Base-by-base conservation (phyloP, 2,888 invertebrate species). In the Strigamia transsilvanica region DNA sequence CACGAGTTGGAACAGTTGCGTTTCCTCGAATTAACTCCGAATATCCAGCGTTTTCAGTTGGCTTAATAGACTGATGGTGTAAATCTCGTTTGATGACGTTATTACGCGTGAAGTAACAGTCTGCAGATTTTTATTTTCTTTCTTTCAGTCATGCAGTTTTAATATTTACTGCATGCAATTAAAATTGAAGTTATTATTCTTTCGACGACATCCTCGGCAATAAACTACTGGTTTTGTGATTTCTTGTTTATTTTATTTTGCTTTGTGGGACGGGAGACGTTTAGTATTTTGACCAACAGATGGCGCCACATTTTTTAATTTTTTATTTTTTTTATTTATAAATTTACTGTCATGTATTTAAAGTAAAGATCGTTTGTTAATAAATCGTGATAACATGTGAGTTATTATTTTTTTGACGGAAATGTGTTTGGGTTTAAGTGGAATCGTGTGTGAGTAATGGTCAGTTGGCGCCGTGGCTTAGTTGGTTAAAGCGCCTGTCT, bases 1-100 rank as follows among this genome's bases (percentile, higher is more conserved):
- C 73, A 73, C 12, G 73, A 73, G 73, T 73, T 73, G 73, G 73
- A 73, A 4, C 73, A 73, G n/a, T 73, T 73, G n/a, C 73, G 73
- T 2, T 73, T 73, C 32, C 73, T 73, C 23, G 73, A 73, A 73
- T 27, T 73, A 1, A 73, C 73, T 73, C 73, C 73, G 9, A 73
- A 73, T 32, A 12, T 73, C 32, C 73, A 73, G 10, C 73, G 73
- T 32, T 73, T 73, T n/a, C 73, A 73, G 32, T 32, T 73, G 32
- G 73, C 73, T 3, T 73, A 73, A 73, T 18, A 56, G 2, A 18
- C 56, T 73, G 27, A 73, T 73, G 73, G 32, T 15, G 73, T 73
- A 32, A 23, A 32, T 73, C 23, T 13, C 32, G 73, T 32, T 51
- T 7, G 15, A 51, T 51, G 38, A 38, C 38, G 38, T 38, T 38